phyloP scores from a whole-genome alignment of 2,888 invertebrate species.

The Temnothorax rugatulus region DNA sequence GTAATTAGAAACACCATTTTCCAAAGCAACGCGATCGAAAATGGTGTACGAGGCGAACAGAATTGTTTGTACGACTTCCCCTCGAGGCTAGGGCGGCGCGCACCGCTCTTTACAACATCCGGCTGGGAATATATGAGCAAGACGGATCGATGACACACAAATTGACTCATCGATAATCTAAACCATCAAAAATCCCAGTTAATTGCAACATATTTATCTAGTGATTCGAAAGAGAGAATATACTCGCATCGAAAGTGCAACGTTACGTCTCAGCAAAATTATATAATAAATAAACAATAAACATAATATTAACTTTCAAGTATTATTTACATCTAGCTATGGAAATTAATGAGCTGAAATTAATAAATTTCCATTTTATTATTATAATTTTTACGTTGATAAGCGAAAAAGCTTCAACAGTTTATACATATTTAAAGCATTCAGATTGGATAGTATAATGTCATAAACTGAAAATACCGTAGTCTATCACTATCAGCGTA shows the following conservation, averaged over 20 bases:
- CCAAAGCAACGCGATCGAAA: constrained; percentile 27
- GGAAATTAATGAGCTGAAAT: constrained; percentile 4
- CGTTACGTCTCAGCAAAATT: not conserved
- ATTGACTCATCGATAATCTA: constrained; percentile 14
- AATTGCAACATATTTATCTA: not conserved
- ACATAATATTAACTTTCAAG: not conserved
- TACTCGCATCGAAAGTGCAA: not conserved
- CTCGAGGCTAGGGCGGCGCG: not conserved
- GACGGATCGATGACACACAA: not conserved
- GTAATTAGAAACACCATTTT: constrained; percentile 53
- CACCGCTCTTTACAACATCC: constrained; percentile 28
- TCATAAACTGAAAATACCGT: not conserved
- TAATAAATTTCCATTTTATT: not conserved
- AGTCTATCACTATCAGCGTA: not conserved
- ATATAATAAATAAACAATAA: not conserved
- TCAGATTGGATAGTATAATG: not conserved
- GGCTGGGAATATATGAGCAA: not conserved
- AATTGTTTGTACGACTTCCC: constrained; percentile 42
- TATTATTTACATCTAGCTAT: not conserved
- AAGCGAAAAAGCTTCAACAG: not conserved
- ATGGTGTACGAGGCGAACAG: constrained; percentile 1
- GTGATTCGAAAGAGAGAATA: not conserved
- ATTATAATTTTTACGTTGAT: not conserved
- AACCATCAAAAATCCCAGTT: not conserved
- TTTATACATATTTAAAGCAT: not conserved